Base-by-base conservation (phyloP, 2,113 vertebrate species). In the Anhinga rufa region DNA sequence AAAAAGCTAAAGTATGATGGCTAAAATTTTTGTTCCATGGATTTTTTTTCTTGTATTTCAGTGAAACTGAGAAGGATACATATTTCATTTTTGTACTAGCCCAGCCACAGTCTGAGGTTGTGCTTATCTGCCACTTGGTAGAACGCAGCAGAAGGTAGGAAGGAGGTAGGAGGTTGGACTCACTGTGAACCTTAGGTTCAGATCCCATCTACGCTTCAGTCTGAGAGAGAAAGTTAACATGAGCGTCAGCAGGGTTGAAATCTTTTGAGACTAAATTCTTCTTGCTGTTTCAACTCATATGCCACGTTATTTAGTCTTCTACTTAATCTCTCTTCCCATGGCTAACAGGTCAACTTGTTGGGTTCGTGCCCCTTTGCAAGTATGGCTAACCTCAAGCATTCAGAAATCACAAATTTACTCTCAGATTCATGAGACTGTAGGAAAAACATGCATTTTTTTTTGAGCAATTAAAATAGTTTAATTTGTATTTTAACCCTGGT, bases 291-390 rank as follows among this genome's bases (percentile, higher is more conserved):
- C 71, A 91, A 93, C 36, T 90, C 40, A 18, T 55, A 65, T 5
- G 2, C 90, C 46, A 51, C 26, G 7, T 92, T 93, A 88, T 92
- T 94, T 87, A 88, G 64, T 74, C 68, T 95, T 75, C 62, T 46
- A 66, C 77, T 95, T 96, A 92, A 92, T 86, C 86, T 49, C 31
- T 79, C 25, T 74, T 92, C 61, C n/a, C 38, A 31, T 36, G 48
- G 38, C 77, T 92, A 87, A 49, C 52, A 82, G 89, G 74, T 92
- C 89, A 91, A 22, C 17, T 95, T 92, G 76, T 68, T 92, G 83
- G 48, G 77, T 92, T 95, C 77, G 12, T 4, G 32, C 21, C 66
- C 55, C 69, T 96, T 88, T 77, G 32, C 20, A 90, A 90, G 54
- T 62, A 21, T 32, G 70, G 40, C 89, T 89, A 82, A 85, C 74